Percentiles rank a stretch among this genome's conserved stretches.
Conservation (phyloP, 2,113 vertebrate species). For the Ptilonorhynchus violaceus region DNA sequence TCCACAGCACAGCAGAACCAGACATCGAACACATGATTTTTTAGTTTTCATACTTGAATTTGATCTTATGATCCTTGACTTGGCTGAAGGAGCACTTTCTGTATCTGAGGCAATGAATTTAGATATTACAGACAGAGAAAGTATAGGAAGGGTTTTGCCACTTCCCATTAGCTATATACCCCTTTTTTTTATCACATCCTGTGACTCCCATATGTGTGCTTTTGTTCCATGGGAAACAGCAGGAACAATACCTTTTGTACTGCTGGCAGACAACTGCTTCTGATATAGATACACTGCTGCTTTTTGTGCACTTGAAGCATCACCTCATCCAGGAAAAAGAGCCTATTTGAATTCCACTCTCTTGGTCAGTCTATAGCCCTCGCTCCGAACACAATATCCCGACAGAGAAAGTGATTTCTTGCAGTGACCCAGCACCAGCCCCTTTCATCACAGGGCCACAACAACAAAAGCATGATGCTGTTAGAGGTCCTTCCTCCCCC, state of each 20-base stretch:
- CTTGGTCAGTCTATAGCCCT: not conserved
- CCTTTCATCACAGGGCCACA: not conserved
- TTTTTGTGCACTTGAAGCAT: not conserved
- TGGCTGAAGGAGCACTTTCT: not conserved
- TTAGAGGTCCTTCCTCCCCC: not conserved
- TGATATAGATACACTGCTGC: not conserved
- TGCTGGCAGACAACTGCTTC: conserved; percentile 5
- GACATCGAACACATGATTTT: not conserved
- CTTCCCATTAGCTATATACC: not conserved
- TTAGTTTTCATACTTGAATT: not conserved
- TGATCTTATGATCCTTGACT: not conserved
- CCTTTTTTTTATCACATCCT: not conserved
- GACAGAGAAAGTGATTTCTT: not conserved
- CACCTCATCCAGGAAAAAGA: not conserved
- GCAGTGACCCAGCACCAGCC: not conserved
- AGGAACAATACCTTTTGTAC: conserved; percentile 20
- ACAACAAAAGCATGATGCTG: not conserved
- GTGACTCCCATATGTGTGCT: not conserved
- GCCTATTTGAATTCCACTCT: conserved; percentile 8
- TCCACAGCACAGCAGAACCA: not conserved
- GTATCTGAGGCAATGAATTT: not conserved
- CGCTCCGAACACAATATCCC: not conserved
- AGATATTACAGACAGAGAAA: not conserved
- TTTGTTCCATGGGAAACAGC: conserved; percentile 11
- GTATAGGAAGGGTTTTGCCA: not conserved